Evolutionary conservation across 2,113 vertebrate species (phyloP).

Genomic region (Anser brachyrhynchus): DNA sequence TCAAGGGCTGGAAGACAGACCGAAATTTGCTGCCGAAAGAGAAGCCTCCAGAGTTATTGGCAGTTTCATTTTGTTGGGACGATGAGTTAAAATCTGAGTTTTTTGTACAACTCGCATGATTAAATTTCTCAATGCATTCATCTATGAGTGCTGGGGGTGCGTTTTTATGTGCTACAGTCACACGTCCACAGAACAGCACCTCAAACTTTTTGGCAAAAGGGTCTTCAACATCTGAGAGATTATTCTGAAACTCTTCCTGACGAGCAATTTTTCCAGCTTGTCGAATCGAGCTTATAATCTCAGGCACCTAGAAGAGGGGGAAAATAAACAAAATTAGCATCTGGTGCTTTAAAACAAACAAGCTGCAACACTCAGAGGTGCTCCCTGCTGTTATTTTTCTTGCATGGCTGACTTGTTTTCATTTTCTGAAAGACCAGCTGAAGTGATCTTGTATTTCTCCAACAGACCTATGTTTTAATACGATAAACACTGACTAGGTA

Average conservation of each 20-base stretch:
- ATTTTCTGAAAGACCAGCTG: neutral
- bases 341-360: neutral
- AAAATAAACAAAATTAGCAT: neutral
- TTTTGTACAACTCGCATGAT: slow-evolving; percentile 74
- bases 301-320: slow-evolving; percentile 82
- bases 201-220: slow-evolving; percentile 95
- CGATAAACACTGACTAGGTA: neutral
- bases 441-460: neutral
- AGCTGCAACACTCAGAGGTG: neutral
- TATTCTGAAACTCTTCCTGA: slow-evolving; percentile 84
- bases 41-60: slow-evolving; percentile 48
- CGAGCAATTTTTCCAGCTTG: slow-evolving; percentile 94
- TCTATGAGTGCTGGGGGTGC: slow-evolving; percentile 95
- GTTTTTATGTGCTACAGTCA: slow-evolving; percentile 93
- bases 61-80: slow-evolving; percentile 29
- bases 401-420: neutral
- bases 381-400: neutral
- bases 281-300: slow-evolving; percentile 95
- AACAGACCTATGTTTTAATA: neutral
- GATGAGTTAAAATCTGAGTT: slow-evolving; percentile 1
- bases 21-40: slow-evolving; percentile 70
- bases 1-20: slow-evolving; percentile 73
- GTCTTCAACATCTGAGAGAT: slow-evolving; percentile 73
- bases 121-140: slow-evolving; percentile 96
- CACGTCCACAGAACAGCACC: slow-evolving; percentile 93